These are phyloP conservation scores for Alexandromys fortis DNA, from an alignment of 2,113 vertebrate genomes.

Conservation along the genomic window DNA sequence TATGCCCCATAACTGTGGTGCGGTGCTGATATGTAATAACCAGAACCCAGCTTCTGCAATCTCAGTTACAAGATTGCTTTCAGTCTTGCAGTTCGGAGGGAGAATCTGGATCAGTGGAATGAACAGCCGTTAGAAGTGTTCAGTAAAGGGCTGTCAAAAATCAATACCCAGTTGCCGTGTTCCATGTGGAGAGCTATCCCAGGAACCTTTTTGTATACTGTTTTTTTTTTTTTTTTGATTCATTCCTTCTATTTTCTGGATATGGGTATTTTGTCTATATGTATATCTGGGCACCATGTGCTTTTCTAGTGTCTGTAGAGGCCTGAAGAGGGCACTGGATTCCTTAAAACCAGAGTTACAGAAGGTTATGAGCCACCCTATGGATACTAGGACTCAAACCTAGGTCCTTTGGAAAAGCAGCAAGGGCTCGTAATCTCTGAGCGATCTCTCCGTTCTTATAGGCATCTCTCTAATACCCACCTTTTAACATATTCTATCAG, in stretches of 20 bases:
- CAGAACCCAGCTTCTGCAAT: background rate
- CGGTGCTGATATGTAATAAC: background rate
- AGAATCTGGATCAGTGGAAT: background rate
- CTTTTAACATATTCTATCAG: background rate
- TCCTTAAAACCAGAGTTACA: background rate
- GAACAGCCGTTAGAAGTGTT: background rate
- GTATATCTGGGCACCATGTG: no score
- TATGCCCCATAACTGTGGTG: background rate
- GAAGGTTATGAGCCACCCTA: background rate
- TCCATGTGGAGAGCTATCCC: background rate
- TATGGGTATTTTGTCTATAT: background rate
- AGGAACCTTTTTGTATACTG: background rate
- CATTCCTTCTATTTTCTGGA: background rate
- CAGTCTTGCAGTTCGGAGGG: background rate
- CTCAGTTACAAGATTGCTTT: background rate
- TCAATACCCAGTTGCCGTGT: no score
- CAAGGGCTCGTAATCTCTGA: background rate
- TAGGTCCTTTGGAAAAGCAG: background rate
- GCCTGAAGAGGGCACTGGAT: background rate
- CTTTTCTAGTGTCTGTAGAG: background rate
- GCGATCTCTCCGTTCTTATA: background rate
- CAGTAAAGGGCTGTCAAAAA: background rate
- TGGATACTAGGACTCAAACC: background rate
- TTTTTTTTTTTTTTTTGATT: background rate
- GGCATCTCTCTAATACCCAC: background rate